Percentiles rank a stretch among this genome's conserved stretches.
phyloP scores from a whole-genome alignment of 1,140 invertebrate genomes.

The Drosophila serrata region DNA sequence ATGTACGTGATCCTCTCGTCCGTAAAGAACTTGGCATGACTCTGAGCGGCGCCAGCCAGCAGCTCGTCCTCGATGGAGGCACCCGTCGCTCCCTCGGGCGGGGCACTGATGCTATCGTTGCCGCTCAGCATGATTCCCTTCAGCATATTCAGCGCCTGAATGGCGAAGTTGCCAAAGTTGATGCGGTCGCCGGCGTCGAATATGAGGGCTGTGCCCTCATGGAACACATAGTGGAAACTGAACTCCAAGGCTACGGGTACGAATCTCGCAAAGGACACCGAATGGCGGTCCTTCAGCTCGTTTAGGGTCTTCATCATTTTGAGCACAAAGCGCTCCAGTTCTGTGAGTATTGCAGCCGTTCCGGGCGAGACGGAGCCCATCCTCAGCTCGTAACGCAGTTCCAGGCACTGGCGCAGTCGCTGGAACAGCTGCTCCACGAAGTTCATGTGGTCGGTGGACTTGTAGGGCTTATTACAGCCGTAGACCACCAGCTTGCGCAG shows the following conservation, averaged over 20 bases:
- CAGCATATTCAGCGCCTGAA: conserved; percentile 91
- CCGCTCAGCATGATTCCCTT: conserved; percentile 92
- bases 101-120: conserved; percentile 84
- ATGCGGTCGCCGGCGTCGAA: conserved; percentile 92
- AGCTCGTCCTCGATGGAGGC: conserved; percentile 55
- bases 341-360: conserved; percentile 85
- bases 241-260: conserved; percentile 93
- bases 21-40: conserved; percentile 90
- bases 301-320: conserved; percentile 92
- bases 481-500: conserved; percentile 93
- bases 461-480: conserved; percentile 92
- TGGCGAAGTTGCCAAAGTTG: conserved; percentile 71
- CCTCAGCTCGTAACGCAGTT: conserved; percentile 86
- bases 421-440: conserved; percentile 93
- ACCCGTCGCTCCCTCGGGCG: conserved; percentile 15
- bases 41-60: conserved; percentile 75
- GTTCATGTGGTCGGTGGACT: conserved; percentile 89
- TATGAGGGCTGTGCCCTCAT: conserved; percentile 86
- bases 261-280: conserved; percentile 92
- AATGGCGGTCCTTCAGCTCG: conserved; percentile 91
- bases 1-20: conserved; percentile 90
- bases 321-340: conserved; percentile 93
- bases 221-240: conserved; percentile 94
- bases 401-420: conserved; percentile 90
- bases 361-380: conserved; percentile 35